Conservation (phyloP, 2,113 vertebrate species). For the Anas platyrhynchos region DNA sequence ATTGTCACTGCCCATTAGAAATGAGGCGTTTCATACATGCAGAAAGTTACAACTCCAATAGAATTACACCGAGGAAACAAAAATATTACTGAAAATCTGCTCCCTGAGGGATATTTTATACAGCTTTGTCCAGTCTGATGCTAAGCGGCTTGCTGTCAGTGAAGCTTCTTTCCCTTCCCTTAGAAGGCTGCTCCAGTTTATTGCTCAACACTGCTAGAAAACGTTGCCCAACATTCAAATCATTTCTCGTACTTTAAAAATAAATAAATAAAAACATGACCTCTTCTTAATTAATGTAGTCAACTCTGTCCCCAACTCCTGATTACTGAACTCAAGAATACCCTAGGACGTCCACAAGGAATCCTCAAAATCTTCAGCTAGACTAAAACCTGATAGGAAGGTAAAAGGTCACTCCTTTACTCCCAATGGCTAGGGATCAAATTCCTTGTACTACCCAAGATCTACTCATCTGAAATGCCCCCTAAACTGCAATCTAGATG, state of each 20-base stretch:
- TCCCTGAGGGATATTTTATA: neutral
- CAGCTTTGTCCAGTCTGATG: neutral
- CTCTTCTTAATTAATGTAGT: neutral
- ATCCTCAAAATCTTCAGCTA: neutral
- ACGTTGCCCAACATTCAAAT: neutral
- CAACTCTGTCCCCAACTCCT: neutral
- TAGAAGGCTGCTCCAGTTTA: neutral
- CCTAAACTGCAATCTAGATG: neutral
- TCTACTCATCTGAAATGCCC: neutral
- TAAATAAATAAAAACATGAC: neutral
- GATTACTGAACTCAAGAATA: neutral
- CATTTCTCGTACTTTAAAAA: neutral
- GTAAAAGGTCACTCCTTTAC: neutral
- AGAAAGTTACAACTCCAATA: neutral
- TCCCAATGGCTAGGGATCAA: neutral
- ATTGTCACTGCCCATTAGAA: neutral
- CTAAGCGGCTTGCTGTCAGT: neutral
- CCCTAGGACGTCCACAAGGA: neutral
- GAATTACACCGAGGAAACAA: neutral
- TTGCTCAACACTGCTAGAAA: neutral
- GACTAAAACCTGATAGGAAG: neutral
- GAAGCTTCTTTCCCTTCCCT: neutral
- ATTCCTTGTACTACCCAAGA: neutral
- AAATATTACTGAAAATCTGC: neutral
- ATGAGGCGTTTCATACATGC: accelerated